These are phyloP conservation scores for Coelinius sp. DNA, from an alignment of 2,888 invertebrate genomes.

Conservation along the genomic window DNA sequence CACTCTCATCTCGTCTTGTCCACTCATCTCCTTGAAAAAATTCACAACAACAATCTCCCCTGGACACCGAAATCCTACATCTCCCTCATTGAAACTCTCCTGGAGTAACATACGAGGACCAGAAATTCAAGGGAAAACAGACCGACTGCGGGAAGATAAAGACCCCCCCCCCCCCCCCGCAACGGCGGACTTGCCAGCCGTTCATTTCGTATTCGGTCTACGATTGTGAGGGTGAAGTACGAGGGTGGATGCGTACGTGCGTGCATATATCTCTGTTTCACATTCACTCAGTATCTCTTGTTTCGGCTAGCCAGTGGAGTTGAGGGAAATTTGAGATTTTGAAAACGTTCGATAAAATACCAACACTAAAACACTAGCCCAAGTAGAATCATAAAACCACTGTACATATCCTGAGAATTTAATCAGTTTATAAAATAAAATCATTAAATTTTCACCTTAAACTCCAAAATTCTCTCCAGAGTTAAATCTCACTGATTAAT, in stretches of 20 bases:
- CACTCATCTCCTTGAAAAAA: background rate
- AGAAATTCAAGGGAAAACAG: conserved; percentile 19
- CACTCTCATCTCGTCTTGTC: background rate
- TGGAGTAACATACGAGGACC: background rate
- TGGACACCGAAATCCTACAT: background rate
- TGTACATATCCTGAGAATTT: no score
- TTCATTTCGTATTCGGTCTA: conserved; percentile 53
- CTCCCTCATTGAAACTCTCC: background rate
- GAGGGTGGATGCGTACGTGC: conserved; percentile 45
- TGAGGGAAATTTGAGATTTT: conserved; percentile 19
- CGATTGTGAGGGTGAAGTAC: conserved; percentile 49
- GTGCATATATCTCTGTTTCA: conserved; percentile 42
- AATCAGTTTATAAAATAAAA: no score
- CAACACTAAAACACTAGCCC: background rate
- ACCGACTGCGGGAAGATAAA: conserved; percentile 29
- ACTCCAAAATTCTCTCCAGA: no score
- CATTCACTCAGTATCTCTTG: conserved; percentile 20
- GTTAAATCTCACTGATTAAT: no score
- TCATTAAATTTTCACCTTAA: no score
- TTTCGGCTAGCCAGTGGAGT: background rate
- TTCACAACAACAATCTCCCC: background rate
- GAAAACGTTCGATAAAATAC: background rate
- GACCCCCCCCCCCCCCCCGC: conserved; percentile 22
- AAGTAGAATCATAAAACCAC: background rate
- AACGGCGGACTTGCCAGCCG: conserved; percentile 32